Percentiles rank a stretch among this genome's conserved stretches.
These are phyloP conservation scores for Oreochromis aureus DNA, from an alignment of 2,113 vertebrate species.

Conservation along the genomic window DNA sequence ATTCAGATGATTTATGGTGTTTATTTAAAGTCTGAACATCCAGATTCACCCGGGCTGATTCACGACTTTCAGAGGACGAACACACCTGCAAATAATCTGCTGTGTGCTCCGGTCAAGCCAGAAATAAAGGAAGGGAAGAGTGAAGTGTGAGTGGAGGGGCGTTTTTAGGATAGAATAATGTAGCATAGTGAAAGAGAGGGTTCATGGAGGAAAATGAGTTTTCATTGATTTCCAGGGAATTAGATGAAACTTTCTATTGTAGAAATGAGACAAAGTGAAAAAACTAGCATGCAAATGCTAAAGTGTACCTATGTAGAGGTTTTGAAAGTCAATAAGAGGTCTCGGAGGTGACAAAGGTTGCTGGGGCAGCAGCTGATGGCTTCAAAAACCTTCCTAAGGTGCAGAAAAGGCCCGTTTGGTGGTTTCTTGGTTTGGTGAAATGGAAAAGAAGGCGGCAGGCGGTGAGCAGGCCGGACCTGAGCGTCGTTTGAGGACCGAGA, in stretches of 20 bases:
- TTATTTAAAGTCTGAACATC: background rate
- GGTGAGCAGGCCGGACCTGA: background rate
- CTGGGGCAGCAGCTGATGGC: slow-evolving; percentile 8
- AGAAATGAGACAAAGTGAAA: background rate
- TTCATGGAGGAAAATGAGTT: background rate
- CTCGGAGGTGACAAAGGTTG: background rate
- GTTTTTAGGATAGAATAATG: fast-evolving
- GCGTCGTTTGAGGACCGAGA: background rate
- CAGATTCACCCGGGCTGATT: background rate
- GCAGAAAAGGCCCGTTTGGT: fast-evolving
- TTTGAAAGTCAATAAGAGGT: background rate
- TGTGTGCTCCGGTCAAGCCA: background rate
- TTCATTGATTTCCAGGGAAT: background rate
- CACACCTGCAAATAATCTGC: background rate
- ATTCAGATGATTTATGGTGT: background rate
- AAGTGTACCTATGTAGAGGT: background rate
- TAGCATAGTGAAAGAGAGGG: background rate
- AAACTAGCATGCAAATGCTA: fast-evolving
- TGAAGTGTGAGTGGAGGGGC: no score
- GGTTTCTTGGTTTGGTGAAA: background rate
- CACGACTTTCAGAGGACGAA: background rate
- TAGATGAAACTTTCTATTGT: background rate
- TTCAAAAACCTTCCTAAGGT: background rate
- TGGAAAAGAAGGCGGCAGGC: background rate
- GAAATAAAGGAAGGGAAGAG: background rate